phyloP scores from a whole-genome alignment of 2,113 vertebrate species.

The Oenanthe oenanthe region DNA sequence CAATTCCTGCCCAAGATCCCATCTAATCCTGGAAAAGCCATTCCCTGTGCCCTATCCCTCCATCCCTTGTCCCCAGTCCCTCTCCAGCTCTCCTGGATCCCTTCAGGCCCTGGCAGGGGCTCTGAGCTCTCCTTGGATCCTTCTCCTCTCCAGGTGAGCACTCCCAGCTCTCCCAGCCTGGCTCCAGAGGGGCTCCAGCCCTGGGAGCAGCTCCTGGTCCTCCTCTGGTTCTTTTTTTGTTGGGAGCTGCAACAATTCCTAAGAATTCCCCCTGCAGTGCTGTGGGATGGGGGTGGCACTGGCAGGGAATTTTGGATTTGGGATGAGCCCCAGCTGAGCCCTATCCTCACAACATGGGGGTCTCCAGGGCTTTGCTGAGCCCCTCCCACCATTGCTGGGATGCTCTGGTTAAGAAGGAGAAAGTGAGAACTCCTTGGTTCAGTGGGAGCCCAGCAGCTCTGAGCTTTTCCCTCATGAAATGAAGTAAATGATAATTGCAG shows the following conservation, averaged over 20 bases:
- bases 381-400: rapidly evolving
- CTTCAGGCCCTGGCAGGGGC: rapidly evolving
- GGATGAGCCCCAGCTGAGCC: rapidly evolving
- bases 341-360: rapidly evolving
- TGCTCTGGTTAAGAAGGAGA: background rate
- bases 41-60: background rate
- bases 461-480: background rate
- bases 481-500: background rate
- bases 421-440: background rate
- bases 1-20: background rate
- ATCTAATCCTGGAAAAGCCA: background rate
- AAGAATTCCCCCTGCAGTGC: too few species aligned
- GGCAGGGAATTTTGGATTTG: background rate
- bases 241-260: rapidly evolving
- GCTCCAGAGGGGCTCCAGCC: background rate
- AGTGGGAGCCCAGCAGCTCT: background rate
- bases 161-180: background rate
- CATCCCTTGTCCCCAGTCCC: background rate
- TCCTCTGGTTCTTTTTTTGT: background rate
- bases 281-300: background rate
- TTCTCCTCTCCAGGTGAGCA: background rate
- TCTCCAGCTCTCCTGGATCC: background rate
- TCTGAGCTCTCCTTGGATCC: background rate
- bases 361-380: background rate
- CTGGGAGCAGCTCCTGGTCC: rapidly evolving